Evolutionary conservation across 2,113 vertebrate species (phyloP).

Genomic region (Xerus inauris): DNA sequence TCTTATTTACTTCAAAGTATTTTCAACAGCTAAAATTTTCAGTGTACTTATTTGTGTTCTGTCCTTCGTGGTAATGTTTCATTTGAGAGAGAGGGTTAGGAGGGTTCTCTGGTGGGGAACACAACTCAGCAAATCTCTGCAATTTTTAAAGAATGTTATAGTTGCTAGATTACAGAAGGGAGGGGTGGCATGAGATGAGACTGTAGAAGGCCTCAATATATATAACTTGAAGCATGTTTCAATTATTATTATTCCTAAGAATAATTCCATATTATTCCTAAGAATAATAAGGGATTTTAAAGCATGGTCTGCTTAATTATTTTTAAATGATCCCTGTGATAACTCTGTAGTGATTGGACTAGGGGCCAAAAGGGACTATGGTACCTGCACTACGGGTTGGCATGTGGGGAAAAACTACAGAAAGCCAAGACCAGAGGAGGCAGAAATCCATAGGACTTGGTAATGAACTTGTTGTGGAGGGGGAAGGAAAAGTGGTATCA

Average conservation of each 20-base stretch:
- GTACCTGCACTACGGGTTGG: too few relatives aligned
- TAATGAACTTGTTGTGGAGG: neutral
- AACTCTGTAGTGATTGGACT: neutral
- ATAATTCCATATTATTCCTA: too few relatives aligned
- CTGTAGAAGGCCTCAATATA: neutral
- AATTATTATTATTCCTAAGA: too few relatives aligned
- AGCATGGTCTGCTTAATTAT: neutral
- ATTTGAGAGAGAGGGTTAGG: neutral
- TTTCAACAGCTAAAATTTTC: neutral
- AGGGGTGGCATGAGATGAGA: fast-evolving
- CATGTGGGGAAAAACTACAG: fast-evolving
- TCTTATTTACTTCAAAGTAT: neutral
- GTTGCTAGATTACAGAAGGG: neutral
- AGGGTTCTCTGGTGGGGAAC: neutral
- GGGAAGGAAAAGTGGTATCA: neutral
- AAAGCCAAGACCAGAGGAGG: neutral
- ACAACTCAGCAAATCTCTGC: neutral
- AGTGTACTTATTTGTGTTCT: neutral
- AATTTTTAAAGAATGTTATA: neutral
- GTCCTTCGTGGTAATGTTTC: fast-evolving
- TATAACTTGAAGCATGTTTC: fast-evolving
- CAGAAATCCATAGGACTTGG: neutral
- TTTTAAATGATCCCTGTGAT: neutral
- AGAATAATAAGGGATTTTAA: neutral
- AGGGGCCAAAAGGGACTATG: neutral